A percentile compares a stretch with the other conserved stretches of the same genome.
phyloP scores from a whole-genome alignment of 2,888 invertebrate genomes.

The Euplexia lucipara region DNA sequence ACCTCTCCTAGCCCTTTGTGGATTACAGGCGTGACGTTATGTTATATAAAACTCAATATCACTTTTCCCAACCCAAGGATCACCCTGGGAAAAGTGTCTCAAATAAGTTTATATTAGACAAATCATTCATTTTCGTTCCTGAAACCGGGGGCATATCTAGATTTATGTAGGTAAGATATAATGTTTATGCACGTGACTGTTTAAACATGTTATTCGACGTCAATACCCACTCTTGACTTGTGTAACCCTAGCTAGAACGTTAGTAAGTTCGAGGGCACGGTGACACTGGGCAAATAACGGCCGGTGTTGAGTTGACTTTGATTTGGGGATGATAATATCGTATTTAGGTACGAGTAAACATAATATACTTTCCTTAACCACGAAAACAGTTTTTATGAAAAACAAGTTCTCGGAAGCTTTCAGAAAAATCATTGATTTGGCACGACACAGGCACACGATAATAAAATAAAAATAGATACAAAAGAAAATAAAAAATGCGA shows the following conservation, averaged over 20 bases:
- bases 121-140: not conserved
- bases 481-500: too few species aligned
- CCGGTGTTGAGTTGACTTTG: conserved; percentile 14
- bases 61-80: too few species aligned
- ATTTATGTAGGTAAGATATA: not conserved
- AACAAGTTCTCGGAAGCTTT: conserved; percentile 1
- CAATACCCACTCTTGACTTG: conserved; percentile 26
- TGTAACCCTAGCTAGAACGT: not conserved
- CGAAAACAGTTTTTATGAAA: conserved; percentile 13
- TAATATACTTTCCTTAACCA: not conserved
- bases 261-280: conserved; percentile 12
- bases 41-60: too few species aligned
- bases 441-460: too few species aligned
- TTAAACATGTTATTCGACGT: conserved; percentile 16
- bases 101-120: too few species aligned
- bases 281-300: conserved; percentile 32
- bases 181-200: not conserved
- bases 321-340: conserved; percentile 32
- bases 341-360: not conserved
- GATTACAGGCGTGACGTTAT: too few species aligned
- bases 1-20: too few species aligned
- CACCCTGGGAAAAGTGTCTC: too few species aligned
- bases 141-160: not conserved
- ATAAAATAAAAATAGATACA: too few species aligned
- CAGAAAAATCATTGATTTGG: too few species aligned